phyloP scores from a whole-genome alignment of 2,888 invertebrate species.

The Venustoraphidia nigricollis region DNA sequence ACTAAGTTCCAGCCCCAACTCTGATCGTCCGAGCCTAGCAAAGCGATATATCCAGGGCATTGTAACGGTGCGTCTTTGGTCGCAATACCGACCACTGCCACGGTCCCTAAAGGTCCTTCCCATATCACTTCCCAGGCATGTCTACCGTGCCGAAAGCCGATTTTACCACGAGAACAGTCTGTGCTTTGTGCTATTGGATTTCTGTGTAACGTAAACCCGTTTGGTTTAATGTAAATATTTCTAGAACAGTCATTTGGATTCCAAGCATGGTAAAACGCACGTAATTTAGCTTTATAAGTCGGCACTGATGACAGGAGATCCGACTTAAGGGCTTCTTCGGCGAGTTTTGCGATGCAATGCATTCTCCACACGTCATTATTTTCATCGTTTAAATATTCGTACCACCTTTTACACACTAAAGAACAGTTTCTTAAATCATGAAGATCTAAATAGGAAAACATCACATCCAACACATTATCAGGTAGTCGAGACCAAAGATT shows the following conservation, averaged over 20 bases:
- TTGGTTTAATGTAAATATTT: slow-evolving; percentile 91
- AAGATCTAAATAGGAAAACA: slow-evolving; percentile 81
- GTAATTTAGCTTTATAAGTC: slow-evolving; percentile 83
- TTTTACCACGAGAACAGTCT: slow-evolving; percentile 82
- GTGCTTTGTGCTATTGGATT: slow-evolving; percentile 98
- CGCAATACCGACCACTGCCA: slow-evolving; percentile 91
- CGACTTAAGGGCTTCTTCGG: slow-evolving; percentile 78
- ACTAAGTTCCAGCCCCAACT: slow-evolving; percentile 99
- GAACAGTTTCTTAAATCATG: slow-evolving; percentile 79
- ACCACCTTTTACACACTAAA: slow-evolving; percentile 88
- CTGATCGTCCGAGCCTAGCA: slow-evolving; percentile 89
- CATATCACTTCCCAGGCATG: slow-evolving; percentile 98
- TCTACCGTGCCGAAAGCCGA: slow-evolving; percentile 79
- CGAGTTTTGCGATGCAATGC: slow-evolving; percentile 73
- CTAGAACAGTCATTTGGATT: slow-evolving; percentile 93
- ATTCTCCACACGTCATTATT: slow-evolving; percentile 91
- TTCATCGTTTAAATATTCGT: slow-evolving; percentile 76
- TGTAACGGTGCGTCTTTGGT: slow-evolving; percentile 88
- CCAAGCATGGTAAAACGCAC: slow-evolving; percentile 92
- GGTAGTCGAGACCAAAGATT: slow-evolving; percentile 28
- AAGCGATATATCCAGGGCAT: slow-evolving; percentile 87
- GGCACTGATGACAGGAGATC: slow-evolving; percentile 77
- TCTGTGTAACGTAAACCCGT: slow-evolving; percentile 93
- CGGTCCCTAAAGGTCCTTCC: slow-evolving; percentile 97
- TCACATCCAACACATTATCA: slow-evolving; percentile 71